phyloP scores from a whole-genome alignment of 2,113 vertebrate genomes.

The Burhinus bistriatus region DNA sequence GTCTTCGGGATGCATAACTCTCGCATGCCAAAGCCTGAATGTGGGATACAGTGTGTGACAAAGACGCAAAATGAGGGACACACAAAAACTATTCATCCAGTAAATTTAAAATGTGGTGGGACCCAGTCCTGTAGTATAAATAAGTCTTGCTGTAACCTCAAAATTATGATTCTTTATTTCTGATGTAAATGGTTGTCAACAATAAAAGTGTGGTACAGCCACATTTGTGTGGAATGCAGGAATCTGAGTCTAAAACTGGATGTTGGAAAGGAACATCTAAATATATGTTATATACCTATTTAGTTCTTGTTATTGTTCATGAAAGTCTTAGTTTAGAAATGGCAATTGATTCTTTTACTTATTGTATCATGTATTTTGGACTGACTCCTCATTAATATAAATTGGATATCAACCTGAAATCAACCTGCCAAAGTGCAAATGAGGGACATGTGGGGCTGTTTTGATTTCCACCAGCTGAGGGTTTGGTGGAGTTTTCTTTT shows the following conservation, averaged over 20 bases:
- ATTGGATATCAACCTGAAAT: background rate
- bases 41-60: slow-evolving; percentile 51
- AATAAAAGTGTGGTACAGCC: background rate
- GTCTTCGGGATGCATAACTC: slow-evolving; percentile 33
- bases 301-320: background rate
- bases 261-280: background rate
- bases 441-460: background rate
- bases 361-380: background rate
- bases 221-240: background rate
- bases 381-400: background rate
- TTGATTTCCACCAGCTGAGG: background rate
- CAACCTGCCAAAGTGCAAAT: background rate
- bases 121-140: slow-evolving; percentile 1
- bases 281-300: background rate
- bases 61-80: background rate
- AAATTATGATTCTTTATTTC: slow-evolving; percentile 39
- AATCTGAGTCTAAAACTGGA: background rate
- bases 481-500: background rate
- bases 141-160: slow-evolving; percentile 33
- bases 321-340: background rate
- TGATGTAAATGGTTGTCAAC: slow-evolving; percentile 38
- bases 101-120: slow-evolving; percentile 45
- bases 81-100: slow-evolving; percentile 16
- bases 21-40: slow-evolving; percentile 7
- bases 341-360: background rate